Conservation (phyloP, 2,113 vertebrate species). For the Alectura lathami region DNA sequence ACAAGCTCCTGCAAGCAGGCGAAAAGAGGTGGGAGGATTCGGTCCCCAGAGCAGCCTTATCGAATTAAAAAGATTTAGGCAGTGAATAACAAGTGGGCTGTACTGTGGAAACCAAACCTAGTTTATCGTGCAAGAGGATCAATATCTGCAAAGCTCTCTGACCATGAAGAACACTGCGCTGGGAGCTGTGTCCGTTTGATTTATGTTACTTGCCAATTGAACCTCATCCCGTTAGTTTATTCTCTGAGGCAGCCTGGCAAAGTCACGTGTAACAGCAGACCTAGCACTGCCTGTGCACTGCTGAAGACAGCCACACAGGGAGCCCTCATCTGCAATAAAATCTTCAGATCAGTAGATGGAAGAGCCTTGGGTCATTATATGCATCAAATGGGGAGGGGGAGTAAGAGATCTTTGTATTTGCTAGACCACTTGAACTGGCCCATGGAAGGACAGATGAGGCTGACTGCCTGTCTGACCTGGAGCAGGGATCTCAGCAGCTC, state of each 20-base stretch:
- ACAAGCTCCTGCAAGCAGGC: neutral
- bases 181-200: neutral
- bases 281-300: neutral
- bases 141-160: slow-evolving; percentile 6
- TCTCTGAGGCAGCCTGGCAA: neutral
- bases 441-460: neutral
- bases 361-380: neutral
- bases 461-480: neutral
- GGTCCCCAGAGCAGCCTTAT: neutral
- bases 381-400: fast-evolving
- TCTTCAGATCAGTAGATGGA: neutral
- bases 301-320: neutral
- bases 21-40: neutral
- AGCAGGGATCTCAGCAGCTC: neutral
- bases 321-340: neutral
- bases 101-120: neutral
- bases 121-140: neutral
- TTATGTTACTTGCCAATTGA: neutral
- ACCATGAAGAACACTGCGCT: neutral
- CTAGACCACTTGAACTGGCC: neutral
- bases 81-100: neutral
- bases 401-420: neutral
- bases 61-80: neutral
- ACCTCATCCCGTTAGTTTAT: neutral
- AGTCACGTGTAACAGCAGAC: neutral